A percentile compares a stretch with the other conserved stretches of the same genome.
Evolutionary conservation across 2,797 vertebrate genomes (phyloP).

Genomic region (Paedocypris micromegethes): DNA sequence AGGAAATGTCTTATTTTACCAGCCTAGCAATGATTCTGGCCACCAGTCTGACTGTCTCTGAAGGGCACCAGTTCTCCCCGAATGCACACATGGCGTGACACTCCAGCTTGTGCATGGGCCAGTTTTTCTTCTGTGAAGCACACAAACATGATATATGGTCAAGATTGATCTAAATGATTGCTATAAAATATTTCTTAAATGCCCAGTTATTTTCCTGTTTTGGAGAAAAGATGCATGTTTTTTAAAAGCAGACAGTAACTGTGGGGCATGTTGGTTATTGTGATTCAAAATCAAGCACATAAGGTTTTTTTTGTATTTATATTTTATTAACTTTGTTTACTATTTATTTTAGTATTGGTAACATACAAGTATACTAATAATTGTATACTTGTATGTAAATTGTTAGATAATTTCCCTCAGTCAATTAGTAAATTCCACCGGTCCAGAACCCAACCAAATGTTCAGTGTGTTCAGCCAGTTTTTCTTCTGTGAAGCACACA

Average conservation of each 20-base stretch:
- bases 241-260: background rate
- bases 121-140: slow-evolving; percentile 80
- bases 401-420: no score
- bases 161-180: no score
- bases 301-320: no score
- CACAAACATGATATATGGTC: slow-evolving; percentile 14
- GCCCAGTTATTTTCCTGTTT: slow-evolving; percentile 69
- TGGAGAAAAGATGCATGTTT: no score
- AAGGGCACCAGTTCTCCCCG: slow-evolving; percentile 86
- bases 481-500: no score
- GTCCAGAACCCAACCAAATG: background rate
- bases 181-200: no score
- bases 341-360: no score
- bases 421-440: background rate
- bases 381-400: no score
- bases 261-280: background rate
- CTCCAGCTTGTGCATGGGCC: slow-evolving; percentile 94
- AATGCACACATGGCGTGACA: slow-evolving; percentile 85
- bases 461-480: background rate
- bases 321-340: no score
- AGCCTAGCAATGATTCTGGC: slow-evolving; percentile 87
- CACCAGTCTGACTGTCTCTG: slow-evolving; percentile 82
- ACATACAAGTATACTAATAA: no score
- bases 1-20: slow-evolving; percentile 63
- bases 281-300: no score